Conservation (phyloP, 1,140 invertebrate species). For the Ooceraea biroi region DNA sequence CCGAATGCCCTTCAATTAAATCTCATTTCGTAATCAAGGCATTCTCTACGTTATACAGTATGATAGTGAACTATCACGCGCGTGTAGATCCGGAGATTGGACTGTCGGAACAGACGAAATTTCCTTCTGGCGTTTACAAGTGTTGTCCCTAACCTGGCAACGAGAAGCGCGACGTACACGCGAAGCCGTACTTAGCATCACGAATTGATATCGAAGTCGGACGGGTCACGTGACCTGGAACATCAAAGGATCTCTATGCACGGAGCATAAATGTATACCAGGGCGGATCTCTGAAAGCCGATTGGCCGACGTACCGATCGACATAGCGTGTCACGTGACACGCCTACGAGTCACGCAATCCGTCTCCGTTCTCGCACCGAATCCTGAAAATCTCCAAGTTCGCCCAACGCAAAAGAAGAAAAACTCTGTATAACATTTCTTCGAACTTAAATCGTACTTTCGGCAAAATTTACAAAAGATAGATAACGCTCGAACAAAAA, state of each 20-base stretch:
- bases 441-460: conserved; percentile 4
- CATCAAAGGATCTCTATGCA: conserved; percentile 77
- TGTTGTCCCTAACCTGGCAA: conserved; percentile 65
- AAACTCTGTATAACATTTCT: not conserved
- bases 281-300: conserved; percentile 78
- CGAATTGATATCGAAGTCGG: conserved; percentile 77
- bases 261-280: conserved; percentile 61
- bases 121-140: conserved; percentile 55
- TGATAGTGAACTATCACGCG: conserved; percentile 29
- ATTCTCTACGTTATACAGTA: not conserved
- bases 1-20: conserved; percentile 45
- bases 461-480: not conserved
- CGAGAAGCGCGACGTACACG: conserved; percentile 74
- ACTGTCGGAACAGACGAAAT: conserved; percentile 61
- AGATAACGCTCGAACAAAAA: not conserved
- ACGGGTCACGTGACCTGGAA: conserved; percentile 80
- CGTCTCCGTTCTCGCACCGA: conserved; percentile 69
- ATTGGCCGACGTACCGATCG: conserved; percentile 78
- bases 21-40: conserved; percentile 42
- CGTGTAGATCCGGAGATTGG: conserved; percentile 53
- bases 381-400: conserved; percentile 51
- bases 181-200: conserved; percentile 81
- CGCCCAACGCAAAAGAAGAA: conserved; percentile 26
- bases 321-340: conserved; percentile 80
- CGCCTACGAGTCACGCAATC: conserved; percentile 82